These are phyloP conservation scores for Lutraria rhynchaena DNA, from an alignment of 1,140 invertebrate species.

Conservation along the genomic window DNA sequence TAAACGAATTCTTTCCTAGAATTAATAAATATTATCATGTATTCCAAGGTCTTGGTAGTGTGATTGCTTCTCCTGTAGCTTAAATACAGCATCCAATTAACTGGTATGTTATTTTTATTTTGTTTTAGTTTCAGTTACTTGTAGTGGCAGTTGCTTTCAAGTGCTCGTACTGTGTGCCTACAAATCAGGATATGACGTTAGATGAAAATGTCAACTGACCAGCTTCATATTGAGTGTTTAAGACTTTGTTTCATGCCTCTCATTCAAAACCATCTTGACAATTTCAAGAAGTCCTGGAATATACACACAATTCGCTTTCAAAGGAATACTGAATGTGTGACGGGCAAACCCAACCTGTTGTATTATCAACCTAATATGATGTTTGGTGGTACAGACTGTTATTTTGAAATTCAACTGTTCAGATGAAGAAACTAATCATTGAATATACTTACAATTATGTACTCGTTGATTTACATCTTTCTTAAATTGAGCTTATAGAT, in stretches of 20 bases:
- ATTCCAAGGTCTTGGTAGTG: background rate
- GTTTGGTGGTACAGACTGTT: conserved; percentile 13
- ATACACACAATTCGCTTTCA: conserved; percentile 10
- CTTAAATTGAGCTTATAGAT: too few relatives aligned
- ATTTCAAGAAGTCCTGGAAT: conserved; percentile 18
- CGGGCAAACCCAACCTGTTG: conserved; percentile 32
- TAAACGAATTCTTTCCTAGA: conserved; percentile 6
- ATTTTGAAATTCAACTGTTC: conserved; percentile 15
- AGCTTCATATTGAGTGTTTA: too few relatives aligned
- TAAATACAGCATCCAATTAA: too few relatives aligned
- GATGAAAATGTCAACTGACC: too few relatives aligned
- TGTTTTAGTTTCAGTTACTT: too few relatives aligned
- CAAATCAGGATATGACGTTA: background rate
- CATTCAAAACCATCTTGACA: too few relatives aligned
- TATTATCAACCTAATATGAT: conserved; percentile 15
- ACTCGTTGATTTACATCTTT: too few relatives aligned
- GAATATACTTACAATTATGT: too few relatives aligned
- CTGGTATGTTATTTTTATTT: background rate
- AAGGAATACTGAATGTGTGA: conserved; percentile 18
- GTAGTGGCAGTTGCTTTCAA: background rate
- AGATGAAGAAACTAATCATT: conserved; percentile 6
- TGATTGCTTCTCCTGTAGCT: background rate
- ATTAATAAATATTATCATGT: background rate
- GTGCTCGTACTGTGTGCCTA: background rate
- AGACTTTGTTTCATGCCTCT: too few relatives aligned